Evolutionary conservation across 2,888 invertebrate genomes (phyloP).

Genomic region (Phrixothrix hirtus): DNA sequence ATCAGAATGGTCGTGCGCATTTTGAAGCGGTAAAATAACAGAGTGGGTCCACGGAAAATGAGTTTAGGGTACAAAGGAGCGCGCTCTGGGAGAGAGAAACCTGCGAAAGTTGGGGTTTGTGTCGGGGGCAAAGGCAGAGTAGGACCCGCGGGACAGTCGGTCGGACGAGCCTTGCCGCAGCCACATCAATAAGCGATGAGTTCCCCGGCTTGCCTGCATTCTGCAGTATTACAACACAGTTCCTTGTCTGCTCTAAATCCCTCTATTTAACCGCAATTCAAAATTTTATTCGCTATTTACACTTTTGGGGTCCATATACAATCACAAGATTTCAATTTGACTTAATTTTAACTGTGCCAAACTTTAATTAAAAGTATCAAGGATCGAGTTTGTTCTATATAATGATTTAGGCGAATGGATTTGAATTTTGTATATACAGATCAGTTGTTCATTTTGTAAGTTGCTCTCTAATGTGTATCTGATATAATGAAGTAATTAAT

Average conservation of each 20-base stretch:
- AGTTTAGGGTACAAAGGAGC: conserved; percentile 33
- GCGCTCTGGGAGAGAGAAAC: conserved; percentile 19
- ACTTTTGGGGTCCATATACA: background rate
- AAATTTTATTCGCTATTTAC: background rate
- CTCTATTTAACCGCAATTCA: background rate
- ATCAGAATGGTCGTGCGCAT: conserved; percentile 30
- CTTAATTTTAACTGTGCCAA: too few relatives aligned
- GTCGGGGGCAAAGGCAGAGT: conserved; percentile 22
- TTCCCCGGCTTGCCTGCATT: conserved; percentile 26
- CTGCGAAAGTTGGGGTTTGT: conserved; percentile 22
- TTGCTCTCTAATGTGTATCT: too few relatives aligned
- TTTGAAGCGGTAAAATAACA: conserved; percentile 32
- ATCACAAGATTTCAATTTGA: too few relatives aligned
- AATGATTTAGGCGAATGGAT: too few relatives aligned
- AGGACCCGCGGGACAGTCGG: conserved; percentile 32
- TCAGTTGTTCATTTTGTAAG: too few relatives aligned
- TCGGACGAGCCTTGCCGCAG: conserved; percentile 26
- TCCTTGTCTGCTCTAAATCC: conserved; percentile 6
- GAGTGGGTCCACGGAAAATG: conserved; percentile 32
- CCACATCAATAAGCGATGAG: conserved; percentile 34
- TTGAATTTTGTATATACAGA: too few relatives aligned
- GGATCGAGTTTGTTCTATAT: too few relatives aligned
- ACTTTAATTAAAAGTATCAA: too few relatives aligned
- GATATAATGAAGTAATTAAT: too few relatives aligned
- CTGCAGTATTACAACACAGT: conserved; percentile 30